Percentiles rank a stretch among this genome's conserved stretches.
phyloP scores from a whole-genome alignment of 2,888 invertebrate genomes.

The Pseudococcus viburni region DNA sequence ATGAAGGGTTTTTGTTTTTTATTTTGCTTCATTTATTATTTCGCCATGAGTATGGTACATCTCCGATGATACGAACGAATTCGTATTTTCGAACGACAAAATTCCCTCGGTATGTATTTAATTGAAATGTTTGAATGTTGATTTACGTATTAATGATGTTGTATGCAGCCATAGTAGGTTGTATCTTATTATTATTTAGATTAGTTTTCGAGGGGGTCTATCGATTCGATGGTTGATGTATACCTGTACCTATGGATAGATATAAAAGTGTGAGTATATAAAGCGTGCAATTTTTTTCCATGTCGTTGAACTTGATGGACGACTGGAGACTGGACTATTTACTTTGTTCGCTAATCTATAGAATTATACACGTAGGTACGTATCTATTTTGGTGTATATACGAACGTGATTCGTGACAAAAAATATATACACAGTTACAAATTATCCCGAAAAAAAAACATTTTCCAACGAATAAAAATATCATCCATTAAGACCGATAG shows the following conservation, averaged over 20 bases:
- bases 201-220: not conserved
- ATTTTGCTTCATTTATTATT: constrained; percentile 56
- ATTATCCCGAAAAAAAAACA: not conserved
- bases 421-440: constrained; percentile 20
- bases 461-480: constrained; percentile 60
- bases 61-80: not conserved
- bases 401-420: constrained; percentile 34
- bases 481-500: constrained; percentile 61
- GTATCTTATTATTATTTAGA: not conserved
- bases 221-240: not conserved
- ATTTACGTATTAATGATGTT: not conserved
- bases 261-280: not conserved
- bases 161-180: not conserved
- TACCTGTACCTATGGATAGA: not conserved
- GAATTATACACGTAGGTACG: not conserved
- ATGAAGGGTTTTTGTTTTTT: constrained; percentile 51
- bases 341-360: constrained; percentile 22
- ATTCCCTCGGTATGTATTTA: not conserved
- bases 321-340: not conserved
- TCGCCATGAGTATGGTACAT: constrained; percentile 4
- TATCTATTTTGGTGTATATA: not conserved
- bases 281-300: not conserved
- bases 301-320: not conserved
- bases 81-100: not conserved
- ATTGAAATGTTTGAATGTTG: constrained; percentile 47